Base-by-base conservation (phyloP, 2,797 vertebrate genomes). In the Megaceryle alcyon region DNA sequence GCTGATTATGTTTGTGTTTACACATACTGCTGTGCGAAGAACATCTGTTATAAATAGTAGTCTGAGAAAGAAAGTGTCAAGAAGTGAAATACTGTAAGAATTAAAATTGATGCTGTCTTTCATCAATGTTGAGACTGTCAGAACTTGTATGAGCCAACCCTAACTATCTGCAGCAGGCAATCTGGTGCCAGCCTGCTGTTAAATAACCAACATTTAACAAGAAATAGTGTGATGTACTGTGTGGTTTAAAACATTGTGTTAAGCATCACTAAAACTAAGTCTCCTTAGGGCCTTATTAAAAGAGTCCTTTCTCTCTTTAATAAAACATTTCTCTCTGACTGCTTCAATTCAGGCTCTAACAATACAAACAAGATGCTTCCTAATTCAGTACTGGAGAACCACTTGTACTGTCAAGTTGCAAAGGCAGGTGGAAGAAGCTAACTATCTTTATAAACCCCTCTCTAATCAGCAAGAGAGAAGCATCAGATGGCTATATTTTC, bases 141-240 rank as follows among this genome's bases (percentile, higher is more conserved):
- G 95, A 97, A 96, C 94, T 84, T 86, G 94, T 94, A 96, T 4
- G 18, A 97, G 94, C 82, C 91, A 97, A 87, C 77, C 92, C 84
- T 96, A 97, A 96, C 92, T 95, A 94, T 56, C 92, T 80, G 41
- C 96, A 97, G 96, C 89, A 94, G 97, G 96, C 94, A 96, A 94
- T 97, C 96, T 96, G 96, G 84, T 97, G 94, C 95, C 95, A 97
- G 92, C 97, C 96, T 97, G 97, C 97, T 98, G 96, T 96, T 97
- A 97, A 98, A 97, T 95, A 98, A 93, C 95, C 94, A 97, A 92
- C 92, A 92, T 96, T 97, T 95, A 97, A 96, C 96, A 97, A 97
- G 96, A 97, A 98, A 97, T 95, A 95, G 90, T 11, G 11, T 85
- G 95, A 96, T 97, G 68, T 80, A 95, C 91, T 60, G 60, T 96